phyloP scores from a whole-genome alignment of 1,140 invertebrate genomes.

The Nymphalis io region DNA sequence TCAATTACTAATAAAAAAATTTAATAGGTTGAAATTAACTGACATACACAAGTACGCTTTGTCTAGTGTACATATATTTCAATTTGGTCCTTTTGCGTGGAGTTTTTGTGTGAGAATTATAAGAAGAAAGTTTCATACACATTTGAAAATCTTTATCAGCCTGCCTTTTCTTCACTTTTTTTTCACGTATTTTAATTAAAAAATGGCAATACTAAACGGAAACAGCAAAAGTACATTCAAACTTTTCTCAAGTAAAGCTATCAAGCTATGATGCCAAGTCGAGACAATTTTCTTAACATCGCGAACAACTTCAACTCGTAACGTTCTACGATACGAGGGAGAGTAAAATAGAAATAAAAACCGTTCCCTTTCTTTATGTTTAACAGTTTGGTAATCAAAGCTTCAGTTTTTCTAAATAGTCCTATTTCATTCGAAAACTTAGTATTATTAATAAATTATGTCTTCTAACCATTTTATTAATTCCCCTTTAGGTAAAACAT shows the following conservation, averaged over 20 bases:
- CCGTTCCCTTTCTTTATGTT: not conserved
- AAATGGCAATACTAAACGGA: slow-evolving; percentile 18
- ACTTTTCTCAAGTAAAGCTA: slow-evolving; percentile 18
- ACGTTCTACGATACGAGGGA: slow-evolving; percentile 5
- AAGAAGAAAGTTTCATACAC: no score
- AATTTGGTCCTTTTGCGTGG: no score
- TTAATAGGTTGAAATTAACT: no score
- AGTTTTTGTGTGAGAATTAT: no score
- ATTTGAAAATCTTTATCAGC: no score
- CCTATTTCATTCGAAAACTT: not conserved
- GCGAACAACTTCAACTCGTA: slow-evolving; percentile 17
- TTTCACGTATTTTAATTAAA: slow-evolving; percentile 9
- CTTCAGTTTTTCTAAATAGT: not conserved
- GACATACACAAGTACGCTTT: no score
- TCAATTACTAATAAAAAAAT: no score
- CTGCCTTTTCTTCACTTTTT: not conserved
- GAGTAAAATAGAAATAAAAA: not conserved
- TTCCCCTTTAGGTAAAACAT: not conserved
- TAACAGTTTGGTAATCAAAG: not conserved
- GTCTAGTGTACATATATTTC: no score
- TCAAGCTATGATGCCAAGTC: slow-evolving; percentile 23
- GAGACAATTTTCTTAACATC: slow-evolving; percentile 33
- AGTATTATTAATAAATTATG: not conserved
- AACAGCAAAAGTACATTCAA: slow-evolving; percentile 16
- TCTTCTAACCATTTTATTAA: not conserved